These are phyloP conservation scores for Ondatra zibethicus DNA, from an alignment of 2,113 vertebrate species.

Conservation along the genomic window DNA sequence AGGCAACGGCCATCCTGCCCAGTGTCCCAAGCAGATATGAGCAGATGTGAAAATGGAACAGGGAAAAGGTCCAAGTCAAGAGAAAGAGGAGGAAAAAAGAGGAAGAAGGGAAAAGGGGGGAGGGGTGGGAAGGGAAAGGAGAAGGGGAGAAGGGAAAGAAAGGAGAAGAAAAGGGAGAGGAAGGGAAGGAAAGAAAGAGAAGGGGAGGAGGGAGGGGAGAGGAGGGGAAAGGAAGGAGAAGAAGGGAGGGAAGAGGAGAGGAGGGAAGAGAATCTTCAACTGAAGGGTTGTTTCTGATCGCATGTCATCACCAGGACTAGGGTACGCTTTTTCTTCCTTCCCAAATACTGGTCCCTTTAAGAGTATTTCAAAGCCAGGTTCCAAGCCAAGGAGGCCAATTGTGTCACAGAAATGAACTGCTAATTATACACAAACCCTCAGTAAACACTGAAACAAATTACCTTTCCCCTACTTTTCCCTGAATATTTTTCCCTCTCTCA, in stretches of 20 bases:
- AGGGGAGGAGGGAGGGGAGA: too few species aligned
- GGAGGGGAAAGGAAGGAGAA: neutral
- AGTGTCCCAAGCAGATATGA: neutral
- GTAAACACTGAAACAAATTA: constrained; percentile 54
- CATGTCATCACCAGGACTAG: neutral
- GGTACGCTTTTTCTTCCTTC: neutral
- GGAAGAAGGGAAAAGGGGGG: too few species aligned
- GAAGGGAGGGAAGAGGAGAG: neutral
- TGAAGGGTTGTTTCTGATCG: neutral
- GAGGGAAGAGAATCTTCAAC: neutral
- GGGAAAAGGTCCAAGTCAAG: neutral
- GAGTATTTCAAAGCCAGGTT: constrained; percentile 39
- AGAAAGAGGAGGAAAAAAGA: neutral
- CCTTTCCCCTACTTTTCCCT: neutral
- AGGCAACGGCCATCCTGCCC: neutral
- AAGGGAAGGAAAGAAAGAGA: rapidly evolving
- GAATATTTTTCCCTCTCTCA: neutral
- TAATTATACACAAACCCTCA: constrained; percentile 50
- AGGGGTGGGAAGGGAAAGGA: too few species aligned
- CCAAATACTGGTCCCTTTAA: constrained; percentile 25
- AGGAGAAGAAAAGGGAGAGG: rapidly evolving
- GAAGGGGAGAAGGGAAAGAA: rapidly evolving
- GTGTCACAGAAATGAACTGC: constrained; percentile 52
- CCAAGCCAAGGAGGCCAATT: constrained; percentile 36
- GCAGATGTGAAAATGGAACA: neutral